Conservation (phyloP, 2,888 invertebrate species). For the Amorpha juglandis region DNA sequence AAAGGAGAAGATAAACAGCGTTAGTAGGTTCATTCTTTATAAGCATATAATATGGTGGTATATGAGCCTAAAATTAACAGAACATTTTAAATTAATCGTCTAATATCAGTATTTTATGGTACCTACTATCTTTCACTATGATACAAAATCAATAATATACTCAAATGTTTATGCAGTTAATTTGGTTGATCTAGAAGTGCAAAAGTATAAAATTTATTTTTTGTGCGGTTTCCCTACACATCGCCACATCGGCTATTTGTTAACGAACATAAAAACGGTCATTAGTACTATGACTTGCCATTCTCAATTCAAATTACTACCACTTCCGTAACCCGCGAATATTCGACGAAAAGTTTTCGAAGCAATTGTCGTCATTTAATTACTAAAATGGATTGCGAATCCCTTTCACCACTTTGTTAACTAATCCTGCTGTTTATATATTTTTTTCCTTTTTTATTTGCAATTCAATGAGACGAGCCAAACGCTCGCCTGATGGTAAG, state of each 20-base stretch:
- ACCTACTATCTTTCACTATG: too few relatives aligned
- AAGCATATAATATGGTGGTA: too few relatives aligned
- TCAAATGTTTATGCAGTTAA: background rate
- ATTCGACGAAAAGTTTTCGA: conserved; percentile 16
- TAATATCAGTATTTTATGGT: too few relatives aligned
- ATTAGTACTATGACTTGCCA: conserved; percentile 31
- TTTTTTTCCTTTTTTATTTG: too few relatives aligned
- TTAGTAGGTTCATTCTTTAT: too few relatives aligned
- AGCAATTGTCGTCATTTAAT: conserved; percentile 12
- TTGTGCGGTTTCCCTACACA: background rate
- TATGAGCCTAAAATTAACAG: too few relatives aligned
- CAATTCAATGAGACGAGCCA: too few relatives aligned
- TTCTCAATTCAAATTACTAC: conserved; percentile 25
- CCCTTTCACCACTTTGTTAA: background rate
- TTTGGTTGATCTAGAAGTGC: background rate
- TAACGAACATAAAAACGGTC: conserved; percentile 24
- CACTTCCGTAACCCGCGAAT: conserved; percentile 13
- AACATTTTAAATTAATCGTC: too few relatives aligned
- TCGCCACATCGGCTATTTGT: background rate
- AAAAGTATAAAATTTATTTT: background rate
- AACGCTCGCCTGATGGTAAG: too few relatives aligned
- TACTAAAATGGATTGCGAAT: conserved; percentile 29
- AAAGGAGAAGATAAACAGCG: too few relatives aligned
- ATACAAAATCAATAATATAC: too few relatives aligned
- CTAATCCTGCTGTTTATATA: background rate